These are phyloP conservation scores for Oreochromis niloticus DNA, from an alignment of 2,113 vertebrate species.

Conservation along the genomic window DNA sequence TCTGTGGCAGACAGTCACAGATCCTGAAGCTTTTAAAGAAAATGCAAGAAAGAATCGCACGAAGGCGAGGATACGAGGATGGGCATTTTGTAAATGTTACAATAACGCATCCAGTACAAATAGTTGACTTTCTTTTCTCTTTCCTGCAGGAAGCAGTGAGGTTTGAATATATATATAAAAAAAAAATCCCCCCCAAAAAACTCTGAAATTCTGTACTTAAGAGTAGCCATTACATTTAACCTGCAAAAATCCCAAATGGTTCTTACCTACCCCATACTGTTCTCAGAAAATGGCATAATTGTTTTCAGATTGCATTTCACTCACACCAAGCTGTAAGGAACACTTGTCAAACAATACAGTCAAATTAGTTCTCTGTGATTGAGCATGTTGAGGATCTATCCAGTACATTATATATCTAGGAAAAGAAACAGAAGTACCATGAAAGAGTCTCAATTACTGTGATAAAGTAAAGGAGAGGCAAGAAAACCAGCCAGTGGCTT, in stretches of 20 bases:
- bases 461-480: slow-evolving; percentile 54
- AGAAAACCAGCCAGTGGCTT: slow-evolving; percentile 58
- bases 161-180: slow-evolving; percentile 11
- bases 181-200: slow-evolving; percentile 17
- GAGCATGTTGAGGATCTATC: slow-evolving; percentile 70
- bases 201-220: slow-evolving; percentile 38
- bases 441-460: slow-evolving; percentile 72
- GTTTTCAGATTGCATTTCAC: slow-evolving; percentile 77
- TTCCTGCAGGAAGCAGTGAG: not conserved
- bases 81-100: not conserved
- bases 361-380: slow-evolving; percentile 80
- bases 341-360: slow-evolving; percentile 77
- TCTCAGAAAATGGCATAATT: slow-evolving; percentile 74
- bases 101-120: not conserved
- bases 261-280: slow-evolving; percentile 75
- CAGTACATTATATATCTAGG: slow-evolving; percentile 69
- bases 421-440: slow-evolving; percentile 71
- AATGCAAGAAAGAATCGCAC: not conserved
- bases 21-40: not conserved
- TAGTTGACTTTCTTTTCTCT: not conserved
- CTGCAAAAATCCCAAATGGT: slow-evolving; percentile 63
- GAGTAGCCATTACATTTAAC: slow-evolving; percentile 70
- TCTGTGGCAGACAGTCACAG: not conserved
- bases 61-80: not conserved
- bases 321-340: slow-evolving; percentile 72